Evolutionary conservation across 2,888 invertebrate species (phyloP).

Genomic region (Pseudeuparius sepicola): DNA sequence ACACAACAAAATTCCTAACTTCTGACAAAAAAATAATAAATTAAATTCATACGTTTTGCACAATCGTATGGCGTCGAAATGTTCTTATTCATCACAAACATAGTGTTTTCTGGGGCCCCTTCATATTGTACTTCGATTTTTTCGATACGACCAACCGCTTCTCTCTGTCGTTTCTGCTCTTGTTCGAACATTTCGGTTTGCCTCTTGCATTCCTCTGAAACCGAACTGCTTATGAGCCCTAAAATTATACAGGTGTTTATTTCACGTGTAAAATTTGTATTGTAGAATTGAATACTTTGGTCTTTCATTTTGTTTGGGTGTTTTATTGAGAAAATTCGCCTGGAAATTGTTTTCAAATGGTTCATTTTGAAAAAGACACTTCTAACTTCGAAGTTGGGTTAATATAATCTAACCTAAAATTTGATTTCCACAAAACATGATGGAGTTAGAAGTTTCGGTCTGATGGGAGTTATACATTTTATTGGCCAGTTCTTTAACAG

Average conservation of each 20-base stretch:
- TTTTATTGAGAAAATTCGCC: too few relatives aligned
- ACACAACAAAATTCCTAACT: slow-evolving; percentile 19
- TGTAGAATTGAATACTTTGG: too few relatives aligned
- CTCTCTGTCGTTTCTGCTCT: slow-evolving; percentile 66
- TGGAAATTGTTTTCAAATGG: too few relatives aligned
- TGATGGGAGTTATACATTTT: too few relatives aligned
- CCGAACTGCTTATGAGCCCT: not conserved
- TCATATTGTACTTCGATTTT: slow-evolving; percentile 81
- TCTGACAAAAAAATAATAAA: slow-evolving; percentile 8
- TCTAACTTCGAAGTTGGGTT: too few relatives aligned
- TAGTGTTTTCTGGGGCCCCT: slow-evolving; percentile 62
- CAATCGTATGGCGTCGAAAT: slow-evolving; percentile 90
- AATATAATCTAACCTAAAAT: too few relatives aligned
- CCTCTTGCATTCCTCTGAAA: slow-evolving; percentile 26
- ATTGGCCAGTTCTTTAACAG: too few relatives aligned
- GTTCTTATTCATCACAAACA: slow-evolving; percentile 80
- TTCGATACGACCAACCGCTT: slow-evolving; percentile 72
- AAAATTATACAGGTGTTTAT: slow-evolving; percentile 1
- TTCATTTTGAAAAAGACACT: too few relatives aligned
- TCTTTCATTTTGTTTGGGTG: too few relatives aligned
- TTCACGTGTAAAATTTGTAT: not conserved
- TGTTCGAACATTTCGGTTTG: slow-evolving; percentile 64
- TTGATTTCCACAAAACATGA: too few relatives aligned
- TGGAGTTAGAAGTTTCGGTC: too few relatives aligned
- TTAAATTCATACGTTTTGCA: slow-evolving; percentile 63